Base-by-base conservation (phyloP, 2,113 vertebrate species). In the Rallus limicola region DNA sequence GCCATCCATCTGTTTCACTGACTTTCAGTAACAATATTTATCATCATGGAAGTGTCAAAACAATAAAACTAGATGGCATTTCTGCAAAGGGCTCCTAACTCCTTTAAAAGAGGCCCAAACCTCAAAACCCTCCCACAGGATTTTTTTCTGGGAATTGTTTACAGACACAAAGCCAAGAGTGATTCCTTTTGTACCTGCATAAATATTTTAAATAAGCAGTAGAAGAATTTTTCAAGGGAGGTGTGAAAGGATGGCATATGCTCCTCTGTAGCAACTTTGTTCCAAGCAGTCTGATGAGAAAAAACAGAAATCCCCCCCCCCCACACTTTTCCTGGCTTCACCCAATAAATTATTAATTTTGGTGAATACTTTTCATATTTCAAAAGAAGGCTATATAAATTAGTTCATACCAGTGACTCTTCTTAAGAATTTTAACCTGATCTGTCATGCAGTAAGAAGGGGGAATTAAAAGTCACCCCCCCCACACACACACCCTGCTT, bases 11-110 rank as follows among this genome's bases (percentile, higher is more conserved):
- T 96, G 96, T 77, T 96, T 95, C 91, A 77, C 78, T 96, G 96
- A 94, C 93, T 97, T 93, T 63, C 92, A 95, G 93, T 59, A 92
- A 89, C 95, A 97, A 96, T 96, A 97, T 97, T 97, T 96, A 96
- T 97, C 88, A 63, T 92, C 55, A 86, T 33, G 9, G n/a, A 93
- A 94, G 92, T 96, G 96, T 97, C 96, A 96, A 96, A 97, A 96
- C 96, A 97, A 96, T 96, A 91, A 95, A 97, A 91, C 79, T 93
- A 92, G 91, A 89, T 82, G 92, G 95, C 93, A 85, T 95, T 97
- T 96, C 94, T 95, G 93, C 91, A 84, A 93, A 94, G 81, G 78
- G 76, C 33, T 96, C 74, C 83, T 63, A 95, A 96, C 90, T 92
- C 86, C 82, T 88, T 70, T 42, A 38, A 78, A 91, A 92, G 91